A percentile compares a stretch with the other conserved stretches of the same genome.
Evolutionary conservation across 2,113 vertebrate genomes (phyloP).

Genomic region (Hemiscyllium ocellatum): DNA sequence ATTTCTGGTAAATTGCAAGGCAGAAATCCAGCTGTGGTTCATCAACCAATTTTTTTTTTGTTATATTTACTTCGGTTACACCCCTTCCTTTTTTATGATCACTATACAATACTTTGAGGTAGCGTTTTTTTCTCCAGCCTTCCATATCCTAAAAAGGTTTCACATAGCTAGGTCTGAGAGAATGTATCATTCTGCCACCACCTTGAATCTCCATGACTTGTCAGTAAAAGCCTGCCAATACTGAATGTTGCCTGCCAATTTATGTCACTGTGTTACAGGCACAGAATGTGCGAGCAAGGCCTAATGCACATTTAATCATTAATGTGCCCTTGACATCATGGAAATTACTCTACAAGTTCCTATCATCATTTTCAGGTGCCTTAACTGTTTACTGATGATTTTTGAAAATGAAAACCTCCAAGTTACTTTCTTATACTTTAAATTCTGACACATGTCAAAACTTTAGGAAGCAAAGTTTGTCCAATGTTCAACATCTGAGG

Average conservation of each 20-base stretch:
- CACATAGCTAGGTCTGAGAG: slow-evolving; percentile 47
- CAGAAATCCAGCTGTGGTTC: slow-evolving; percentile 64
- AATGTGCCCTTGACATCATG: slow-evolving; percentile 62
- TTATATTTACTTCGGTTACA: slow-evolving; percentile 60
- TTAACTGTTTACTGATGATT: slow-evolving; percentile 49
- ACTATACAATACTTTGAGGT: background rate
- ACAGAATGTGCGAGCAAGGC: slow-evolving; percentile 53
- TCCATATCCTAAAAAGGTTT: slow-evolving; percentile 45
- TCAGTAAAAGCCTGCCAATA: slow-evolving; percentile 57
- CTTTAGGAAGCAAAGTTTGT: background rate
- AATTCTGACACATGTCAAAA: background rate
- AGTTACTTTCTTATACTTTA: background rate
- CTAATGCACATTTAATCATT: slow-evolving; percentile 62
- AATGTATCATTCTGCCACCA: slow-evolving; percentile 48
- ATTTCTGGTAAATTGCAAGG: slow-evolving; percentile 59
- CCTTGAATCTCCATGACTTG: slow-evolving; percentile 54
- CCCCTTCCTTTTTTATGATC: slow-evolving; percentile 51
- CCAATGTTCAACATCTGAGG: background rate
- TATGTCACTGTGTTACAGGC: slow-evolving; percentile 59
- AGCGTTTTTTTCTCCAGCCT: slow-evolving; percentile 38
- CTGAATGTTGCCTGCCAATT: slow-evolving; percentile 53
- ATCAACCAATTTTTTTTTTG: slow-evolving; percentile 58
- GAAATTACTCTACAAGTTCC: slow-evolving; percentile 61
- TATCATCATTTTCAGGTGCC: slow-evolving; percentile 56
- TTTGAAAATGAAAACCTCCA: slow-evolving; percentile 46